Percentiles rank a stretch among this genome's conserved stretches.
Conservation (phyloP, 2,888 invertebrate species). For the Hyposoter didymator region DNA sequence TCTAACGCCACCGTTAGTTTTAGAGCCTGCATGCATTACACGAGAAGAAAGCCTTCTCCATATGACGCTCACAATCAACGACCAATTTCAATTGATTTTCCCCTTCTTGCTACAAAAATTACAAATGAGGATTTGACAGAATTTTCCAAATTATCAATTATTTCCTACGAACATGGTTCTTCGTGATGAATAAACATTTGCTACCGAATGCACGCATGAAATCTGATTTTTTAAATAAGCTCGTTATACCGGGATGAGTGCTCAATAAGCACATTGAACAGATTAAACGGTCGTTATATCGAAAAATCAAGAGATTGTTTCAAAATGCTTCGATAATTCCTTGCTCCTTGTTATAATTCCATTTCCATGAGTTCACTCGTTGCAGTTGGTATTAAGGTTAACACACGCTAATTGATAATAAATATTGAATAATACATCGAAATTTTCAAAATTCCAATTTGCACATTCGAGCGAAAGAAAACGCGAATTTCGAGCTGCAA, state of each 20-base stretch:
- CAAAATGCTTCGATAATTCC: background rate
- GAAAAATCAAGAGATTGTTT: background rate
- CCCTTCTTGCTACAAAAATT: background rate
- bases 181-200: no score
- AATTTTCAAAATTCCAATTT: background rate
- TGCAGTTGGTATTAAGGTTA: background rate
- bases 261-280: background rate
- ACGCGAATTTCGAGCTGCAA: no score
- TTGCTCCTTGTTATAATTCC: background rate
- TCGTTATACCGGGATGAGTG: background rate
- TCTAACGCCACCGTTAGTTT: conserved; percentile 12
- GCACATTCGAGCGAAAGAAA: no score
- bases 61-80: background rate
- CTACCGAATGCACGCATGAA: no score
- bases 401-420: background rate
- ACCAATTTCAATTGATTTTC: conserved; percentile 1
- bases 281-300: background rate
- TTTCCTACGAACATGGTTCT: no score
- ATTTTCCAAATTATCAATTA: background rate
- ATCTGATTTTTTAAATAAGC: no score
- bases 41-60: background rate
- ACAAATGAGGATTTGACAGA: background rate
- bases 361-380: background rate
- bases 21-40: background rate
- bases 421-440: background rate